Base-by-base conservation (phyloP, 2,113 vertebrate genomes). In the Gavia stellata region DNA sequence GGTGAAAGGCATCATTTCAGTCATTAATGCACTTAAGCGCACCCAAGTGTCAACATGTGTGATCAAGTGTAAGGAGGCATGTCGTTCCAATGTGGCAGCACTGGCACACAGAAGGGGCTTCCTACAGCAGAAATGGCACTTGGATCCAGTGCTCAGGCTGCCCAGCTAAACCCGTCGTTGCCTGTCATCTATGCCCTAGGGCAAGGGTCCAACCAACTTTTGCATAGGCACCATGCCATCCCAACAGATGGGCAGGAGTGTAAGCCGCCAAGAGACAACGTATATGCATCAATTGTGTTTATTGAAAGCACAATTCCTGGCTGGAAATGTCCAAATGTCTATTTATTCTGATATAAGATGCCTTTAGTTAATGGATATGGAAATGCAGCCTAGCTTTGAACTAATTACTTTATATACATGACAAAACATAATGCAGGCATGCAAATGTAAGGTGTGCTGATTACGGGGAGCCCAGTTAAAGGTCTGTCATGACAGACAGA, bases 201-300 rank as follows among this genome's bases (percentile, higher is more conserved):
- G 98, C 97, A 61, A 95, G 96, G 97, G 98, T 95, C 97, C 97
- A 97, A 96, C 94, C 97, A 97, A 97, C 97, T 98, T 98, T 93
- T 82, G 95, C 53, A 81, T 96, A 97, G 98, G 98, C 98, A 98
- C 94, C 63, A 71, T 98, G 98, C 98, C 98, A 98, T 97, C 65
- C 28, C 53, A 97, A 97, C 98, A 98, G 98, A 98, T 98, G 98
- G 98, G 97, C 96, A 94, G 93, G 91, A 81, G 86, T 80, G 92
- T 92, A 90, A 89, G 96, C 96, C 65, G 97, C 98, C 98, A 98
- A 97, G 95, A 98, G 97, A 94, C 95, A 89, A 98, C 95, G 98
- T 97, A 96, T 92, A 95, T 97, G 97, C 92, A 92, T 97, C 98
- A 97, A 86, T 96, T 98, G 97, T 98, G 97, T 97, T 97, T 96